Evolutionary conservation across 2,113 vertebrate genomes (phyloP).

Genomic region (Malaclemys terrapin): DNA sequence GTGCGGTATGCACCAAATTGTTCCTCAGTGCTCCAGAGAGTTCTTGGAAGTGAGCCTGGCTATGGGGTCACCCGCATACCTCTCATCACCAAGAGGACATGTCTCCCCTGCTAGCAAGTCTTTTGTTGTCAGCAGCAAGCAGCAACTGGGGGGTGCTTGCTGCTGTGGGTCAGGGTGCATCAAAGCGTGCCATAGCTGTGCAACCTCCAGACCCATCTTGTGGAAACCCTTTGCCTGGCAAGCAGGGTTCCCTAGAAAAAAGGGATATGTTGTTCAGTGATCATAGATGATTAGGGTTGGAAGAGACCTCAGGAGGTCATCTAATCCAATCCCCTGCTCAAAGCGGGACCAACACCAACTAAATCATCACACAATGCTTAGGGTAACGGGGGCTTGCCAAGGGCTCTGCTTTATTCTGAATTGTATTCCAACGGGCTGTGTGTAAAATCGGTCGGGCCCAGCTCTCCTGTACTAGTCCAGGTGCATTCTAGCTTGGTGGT

Average conservation of each 20-base stretch:
- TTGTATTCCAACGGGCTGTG: background rate
- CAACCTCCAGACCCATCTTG: background rate
- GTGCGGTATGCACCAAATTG: conserved; percentile 5
- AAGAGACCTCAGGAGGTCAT: no score
- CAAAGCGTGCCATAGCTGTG: background rate
- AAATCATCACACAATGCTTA: background rate
- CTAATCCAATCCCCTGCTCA: no score
- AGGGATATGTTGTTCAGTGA: background rate
- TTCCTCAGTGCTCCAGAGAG: background rate
- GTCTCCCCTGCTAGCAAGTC: background rate
- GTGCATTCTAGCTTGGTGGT: background rate
- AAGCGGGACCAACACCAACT: no score
- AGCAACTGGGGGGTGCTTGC: background rate
- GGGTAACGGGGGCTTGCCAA: background rate
- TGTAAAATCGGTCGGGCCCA: background rate
- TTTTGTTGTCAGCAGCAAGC: background rate
- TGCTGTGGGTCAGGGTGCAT: background rate
- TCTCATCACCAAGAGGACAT: background rate
- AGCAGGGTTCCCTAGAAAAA: background rate
- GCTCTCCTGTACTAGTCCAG: background rate
- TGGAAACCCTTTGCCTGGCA: background rate
- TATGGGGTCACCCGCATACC: rapidly evolving
- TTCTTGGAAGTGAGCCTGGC: background rate
- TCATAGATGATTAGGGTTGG: no score
- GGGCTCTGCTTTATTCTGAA: background rate